A percentile compares a stretch with the other conserved stretches of the same genome.
Conservation (phyloP, 1,140 invertebrate species). For the Eupristina koningsbergeri region DNA sequence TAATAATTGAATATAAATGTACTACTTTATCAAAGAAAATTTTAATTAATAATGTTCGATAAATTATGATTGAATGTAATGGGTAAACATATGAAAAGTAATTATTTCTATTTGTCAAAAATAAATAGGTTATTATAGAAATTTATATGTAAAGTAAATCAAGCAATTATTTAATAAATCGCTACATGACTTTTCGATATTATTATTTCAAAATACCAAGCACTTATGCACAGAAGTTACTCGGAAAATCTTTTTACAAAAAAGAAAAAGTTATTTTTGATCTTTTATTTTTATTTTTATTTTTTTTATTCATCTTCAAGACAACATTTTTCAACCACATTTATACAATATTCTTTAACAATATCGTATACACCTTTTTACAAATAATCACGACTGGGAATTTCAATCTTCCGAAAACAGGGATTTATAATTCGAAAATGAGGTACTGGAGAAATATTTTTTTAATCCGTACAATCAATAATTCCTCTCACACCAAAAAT, state of each 20-base stretch:
- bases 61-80: too few species aligned
- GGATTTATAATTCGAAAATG: neutral
- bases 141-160: too few species aligned
- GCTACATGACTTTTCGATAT: neutral
- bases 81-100: too few species aligned
- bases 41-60: too few species aligned
- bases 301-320: neutral
- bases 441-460: slow-evolving; percentile 26
- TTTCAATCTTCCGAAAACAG: neutral
- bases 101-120: too few species aligned
- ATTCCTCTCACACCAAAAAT: neutral
- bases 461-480: slow-evolving; percentile 33
- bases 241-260: neutral
- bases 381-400: neutral
- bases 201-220: too few species aligned
- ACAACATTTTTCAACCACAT: slow-evolving; percentile 18
- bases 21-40: too few species aligned
- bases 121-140: too few species aligned
- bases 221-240: neutral
- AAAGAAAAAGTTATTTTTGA: too few species aligned
- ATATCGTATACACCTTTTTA: slow-evolving; percentile 7
- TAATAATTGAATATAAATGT: too few species aligned
- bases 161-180: too few species aligned
- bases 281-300: too few species aligned
- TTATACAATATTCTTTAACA: slow-evolving; percentile 1